Base-by-base conservation (phyloP, 2,797 vertebrate species). In the Falco rusticolus region DNA sequence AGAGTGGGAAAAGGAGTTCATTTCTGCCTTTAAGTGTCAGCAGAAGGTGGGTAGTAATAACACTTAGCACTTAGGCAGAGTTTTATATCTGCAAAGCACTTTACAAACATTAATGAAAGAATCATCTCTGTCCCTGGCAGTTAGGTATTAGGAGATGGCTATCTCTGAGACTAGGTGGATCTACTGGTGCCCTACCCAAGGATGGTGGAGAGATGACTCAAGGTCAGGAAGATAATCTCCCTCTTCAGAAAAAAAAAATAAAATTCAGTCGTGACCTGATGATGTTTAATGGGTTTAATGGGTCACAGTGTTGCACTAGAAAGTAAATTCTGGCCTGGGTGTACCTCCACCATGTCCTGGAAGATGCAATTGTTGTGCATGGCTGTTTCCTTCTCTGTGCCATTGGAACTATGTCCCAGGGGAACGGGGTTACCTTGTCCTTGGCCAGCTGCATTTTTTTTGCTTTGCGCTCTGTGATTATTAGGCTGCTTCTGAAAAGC, bases 21-120 rank as follows among this genome's bases (percentile, higher is more conserved):
- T 45, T 80, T 85, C 94, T 88, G 84, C 86, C 88, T 79, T 47
- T 24, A n/a, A 18, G 71, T 10, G 13, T 5, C 0, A 16, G 87
- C 43, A 57, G 85, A 81, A 92, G 37, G 3, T 51, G 79, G 87
- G 87, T 51, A 31, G 64, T 66, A 48, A 78, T 77, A 84, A 95
- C 90, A 41, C 94, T 90, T 91, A 84, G 95, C 96, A 97, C 94
- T 94, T 91, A 90, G 63, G 92, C 93, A 96, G 96, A 96, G 91
- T 89, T 97, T 95, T 86, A 71, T 61, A 59, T 96, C 91, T 97
- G 95, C 93, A 87, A 61, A 90, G 93, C 93, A 94, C 93, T 94
- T 94, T 92, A 94, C 45, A 61, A 65, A 17, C 33, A 1, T 8
- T 48, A 45, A 45, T 37, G 85, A 79, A 92, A 84, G 64, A 65